phyloP scores from a whole-genome alignment of 2,888 invertebrate species.

The Xestia xanthographa region DNA sequence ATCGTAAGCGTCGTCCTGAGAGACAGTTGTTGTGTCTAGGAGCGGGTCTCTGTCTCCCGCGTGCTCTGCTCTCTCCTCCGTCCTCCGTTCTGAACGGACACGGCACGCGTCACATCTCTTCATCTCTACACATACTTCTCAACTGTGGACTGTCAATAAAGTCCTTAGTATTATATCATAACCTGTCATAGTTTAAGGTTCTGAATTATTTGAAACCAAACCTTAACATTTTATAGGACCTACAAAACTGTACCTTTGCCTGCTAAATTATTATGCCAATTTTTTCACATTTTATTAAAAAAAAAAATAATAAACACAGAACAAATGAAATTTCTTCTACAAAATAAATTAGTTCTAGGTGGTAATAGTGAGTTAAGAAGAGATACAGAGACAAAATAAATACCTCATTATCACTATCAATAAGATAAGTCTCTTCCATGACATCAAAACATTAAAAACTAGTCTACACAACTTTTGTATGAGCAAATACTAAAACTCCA shows the following conservation, averaged over 20 bases:
- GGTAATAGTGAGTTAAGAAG: conserved; percentile 22
- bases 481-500: conserved; percentile 44
- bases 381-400: conserved; percentile 42
- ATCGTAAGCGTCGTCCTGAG: conserved; percentile 83
- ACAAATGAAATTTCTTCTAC: conserved; percentile 25
- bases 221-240: conserved; percentile 12
- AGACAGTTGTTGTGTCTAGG: conserved; percentile 80
- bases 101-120: conserved; percentile 87
- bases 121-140: conserved; percentile 89
- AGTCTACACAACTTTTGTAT: conserved; percentile 50
- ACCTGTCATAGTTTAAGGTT: conserved; percentile 23
- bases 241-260: conserved; percentile 22
- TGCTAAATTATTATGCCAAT: conserved; percentile 44
- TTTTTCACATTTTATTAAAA: conserved; percentile 9
- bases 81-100: conserved; percentile 81
- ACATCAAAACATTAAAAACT: conserved; percentile 62
- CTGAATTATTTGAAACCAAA: conserved; percentile 12
- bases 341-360: conserved; percentile 21
- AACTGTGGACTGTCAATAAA: conserved; percentile 85
- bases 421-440: conserved; percentile 79
- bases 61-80: conserved; percentile 69
- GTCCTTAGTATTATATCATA: conserved; percentile 73
- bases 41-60: conserved; percentile 83
- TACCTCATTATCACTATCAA: conserved; percentile 84
- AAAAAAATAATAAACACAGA: conserved; percentile 17